These are phyloP conservation scores for Dolichallabes microphthalmus DNA, from an alignment of 2,113 vertebrate genomes.

Conservation along the genomic window DNA sequence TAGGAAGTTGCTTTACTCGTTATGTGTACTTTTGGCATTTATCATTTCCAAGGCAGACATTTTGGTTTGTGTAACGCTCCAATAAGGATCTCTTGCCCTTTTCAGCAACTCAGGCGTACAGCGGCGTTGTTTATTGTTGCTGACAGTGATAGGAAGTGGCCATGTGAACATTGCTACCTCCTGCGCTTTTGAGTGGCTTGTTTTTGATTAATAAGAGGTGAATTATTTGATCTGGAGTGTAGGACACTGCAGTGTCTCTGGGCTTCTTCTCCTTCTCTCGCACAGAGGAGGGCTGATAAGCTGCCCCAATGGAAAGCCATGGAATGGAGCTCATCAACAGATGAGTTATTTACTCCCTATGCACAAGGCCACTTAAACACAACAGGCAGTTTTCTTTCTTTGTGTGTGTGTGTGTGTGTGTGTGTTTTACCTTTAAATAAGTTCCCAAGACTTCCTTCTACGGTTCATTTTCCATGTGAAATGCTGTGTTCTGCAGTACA, in stretches of 20 bases:
- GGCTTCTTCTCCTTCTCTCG: constrained; percentile 39
- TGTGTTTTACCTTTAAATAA: constrained; percentile 25
- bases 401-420: too few species aligned
- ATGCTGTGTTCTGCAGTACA: constrained; percentile 13
- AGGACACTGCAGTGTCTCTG: constrained; percentile 53
- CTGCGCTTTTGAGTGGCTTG: constrained; percentile 52
- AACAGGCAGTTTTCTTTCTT: constrained; percentile 25
- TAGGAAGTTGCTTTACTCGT: constrained; percentile 37
- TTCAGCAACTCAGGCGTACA: constrained; percentile 39
- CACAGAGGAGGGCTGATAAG: constrained; percentile 55
- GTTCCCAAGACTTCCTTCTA: constrained; percentile 12
- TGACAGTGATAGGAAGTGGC: constrained; percentile 55
- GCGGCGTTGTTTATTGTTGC: constrained; percentile 53
- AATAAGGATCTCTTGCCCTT: constrained; percentile 43
- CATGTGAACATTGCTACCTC: constrained; percentile 53
- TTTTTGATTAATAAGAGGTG: constrained; percentile 59
- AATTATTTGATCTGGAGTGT: constrained; percentile 59
- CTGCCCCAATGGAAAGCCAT: constrained; percentile 47
- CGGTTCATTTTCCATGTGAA: constrained; percentile 24
- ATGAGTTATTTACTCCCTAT: constrained; percentile 42
- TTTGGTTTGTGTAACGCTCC: constrained; percentile 39
- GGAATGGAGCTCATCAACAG: constrained; percentile 53
- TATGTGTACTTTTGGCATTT: constrained; percentile 47
- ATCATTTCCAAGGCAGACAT: constrained; percentile 35
- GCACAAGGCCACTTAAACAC: constrained; percentile 47